Base-by-base conservation (phyloP, 1,140 invertebrate genomes). In the Trichonephila clavipes region DNA sequence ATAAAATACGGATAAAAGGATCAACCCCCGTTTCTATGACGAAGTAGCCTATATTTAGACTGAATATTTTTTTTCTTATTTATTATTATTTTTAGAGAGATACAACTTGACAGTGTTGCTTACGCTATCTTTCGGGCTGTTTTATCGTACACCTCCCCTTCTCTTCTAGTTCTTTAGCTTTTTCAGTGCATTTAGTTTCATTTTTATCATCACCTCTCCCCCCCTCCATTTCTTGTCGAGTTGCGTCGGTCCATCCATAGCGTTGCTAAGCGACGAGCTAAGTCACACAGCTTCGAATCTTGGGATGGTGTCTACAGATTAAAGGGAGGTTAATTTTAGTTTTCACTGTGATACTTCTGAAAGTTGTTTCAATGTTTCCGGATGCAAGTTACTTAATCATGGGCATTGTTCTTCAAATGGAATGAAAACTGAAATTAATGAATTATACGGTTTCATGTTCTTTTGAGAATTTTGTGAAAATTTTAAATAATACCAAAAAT, bases 21-120 rank as follows among this genome's bases (percentile, higher is more conserved):
- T 85, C 44, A 34, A 77, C 82, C 82, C 82, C 24, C 44, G 7
- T n/a, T 59, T 24, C 82, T 24, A 21, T 85, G 82, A 85, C 82
- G 82, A 85, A 85, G 44, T 85, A 19, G 58, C 44, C 82, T 85
- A 85, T 24, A 85, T 85, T 59, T 85, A 85, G 82, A 85, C 82
- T n/a, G n/a, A 59, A 59, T 1, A 51, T 85, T 85, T 58, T 59
- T 21, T 85, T 64, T 77, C 16, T 72, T 34, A 72, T 72, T 72
- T 77, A 18, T 34, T 77, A 34, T 77, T 77, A 77, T 77, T 77
- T 77, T 77, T 77, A 77, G 72, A 77, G 28, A 28, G 28, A 77
- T 77, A 77, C 72, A 77, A 77, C 14, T 77, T 77, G 72, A 77
- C 72, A 40, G 72, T 18, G 28, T 77, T 77, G 72, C 72, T 77